Percentiles rank a stretch among this genome's conserved stretches.
phyloP scores from a whole-genome alignment of 92 coral and sea anemone genomes.

The Parazoanthus swiftii region DNA sequence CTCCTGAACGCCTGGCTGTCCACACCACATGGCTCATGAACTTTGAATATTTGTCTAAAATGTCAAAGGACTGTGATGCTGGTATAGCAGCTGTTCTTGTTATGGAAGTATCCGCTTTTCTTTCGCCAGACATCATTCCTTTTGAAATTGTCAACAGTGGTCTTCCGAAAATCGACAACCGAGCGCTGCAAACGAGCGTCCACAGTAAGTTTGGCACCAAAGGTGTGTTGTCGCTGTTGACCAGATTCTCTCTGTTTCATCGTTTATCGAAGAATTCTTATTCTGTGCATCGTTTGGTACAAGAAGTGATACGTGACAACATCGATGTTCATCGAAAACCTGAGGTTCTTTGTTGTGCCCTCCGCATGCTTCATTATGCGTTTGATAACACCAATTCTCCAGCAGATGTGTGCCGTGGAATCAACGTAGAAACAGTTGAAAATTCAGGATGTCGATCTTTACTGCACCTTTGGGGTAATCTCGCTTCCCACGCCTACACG shows the following conservation, averaged over 20 bases:
- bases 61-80: conserved; percentile 48
- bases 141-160: conserved; percentile 76
- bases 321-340: conserved; percentile 32
- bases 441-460: conserved; percentile 55
- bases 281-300: conserved; percentile 88
- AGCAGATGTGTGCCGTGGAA: conserved; percentile 30
- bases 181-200: conserved; percentile 32
- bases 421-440: conserved; percentile 41
- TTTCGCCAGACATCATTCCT: conserved; percentile 74
- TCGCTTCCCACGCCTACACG: conserved; percentile 60
- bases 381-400: conserved; percentile 59
- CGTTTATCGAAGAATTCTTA: conserved; percentile 53
- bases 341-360: conserved; percentile 59
- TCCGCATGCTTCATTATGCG: conserved; percentile 64
- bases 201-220: conserved; percentile 40
- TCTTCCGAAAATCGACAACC: conserved; percentile 44
- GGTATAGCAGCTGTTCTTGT: conserved; percentile 58
- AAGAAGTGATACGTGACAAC: conserved; percentile 74
- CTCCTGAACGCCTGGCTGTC: conserved; percentile 68
- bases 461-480: conserved; percentile 64
- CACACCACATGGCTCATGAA: conserved; percentile 84
- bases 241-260: conserved; percentile 83
- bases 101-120: conserved; percentile 75
- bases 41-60: conserved; percentile 53
- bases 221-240: conserved; percentile 65